Base-by-base conservation (phyloP, 2,888 invertebrate species). In the Blera fallax region DNA sequence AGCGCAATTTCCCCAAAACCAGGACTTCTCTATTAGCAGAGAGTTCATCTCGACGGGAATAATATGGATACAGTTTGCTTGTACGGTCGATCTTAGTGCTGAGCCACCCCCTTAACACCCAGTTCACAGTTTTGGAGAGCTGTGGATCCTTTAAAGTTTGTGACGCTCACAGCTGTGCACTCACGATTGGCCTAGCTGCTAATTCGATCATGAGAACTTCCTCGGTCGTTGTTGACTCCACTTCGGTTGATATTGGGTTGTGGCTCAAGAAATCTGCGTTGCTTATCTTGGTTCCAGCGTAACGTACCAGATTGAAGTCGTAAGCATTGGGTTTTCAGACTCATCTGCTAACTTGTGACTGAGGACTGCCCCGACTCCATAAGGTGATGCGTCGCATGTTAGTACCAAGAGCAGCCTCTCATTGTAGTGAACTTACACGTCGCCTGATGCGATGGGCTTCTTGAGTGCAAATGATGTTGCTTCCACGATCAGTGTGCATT, bases 401-500 rank as follows among this genome's bases (percentile, higher is more conserved):
- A n/a, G n/a, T n/a, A n/a, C n/a, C n/a, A n/a, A n/a, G n/a, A n/a
- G 81, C 24, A 87, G 37, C 14, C 60, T 72, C 48, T 54, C 67
- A 78, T 78, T 43, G 27, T 77, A 85, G 45, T 80, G 79, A 2
- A 79, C 48, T 24, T 83, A 43, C 2, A 87, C 67, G 2, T 45
- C 8, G 10, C 83, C 77, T 6, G 78, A 87, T 45, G 76, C 48
- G 1, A 87, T 7, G 14, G 84, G 21, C 7, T 54, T 18, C 52
- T 87, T 87, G 0, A 85, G 50, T 1, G 34, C 64, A 18, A 43
- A 29, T 81, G 87, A 5, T 65, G 6, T 34, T 62, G 65, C 11
- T 40, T 50, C 81, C 83, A 83, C 5, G 45, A 7, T 18, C 45
- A 45, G 24, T 60, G 14, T 58, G 74, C 48, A 87, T 89, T 52